Base-by-base conservation (phyloP, 2,797 vertebrate genomes). In the Podarcis siculus region DNA sequence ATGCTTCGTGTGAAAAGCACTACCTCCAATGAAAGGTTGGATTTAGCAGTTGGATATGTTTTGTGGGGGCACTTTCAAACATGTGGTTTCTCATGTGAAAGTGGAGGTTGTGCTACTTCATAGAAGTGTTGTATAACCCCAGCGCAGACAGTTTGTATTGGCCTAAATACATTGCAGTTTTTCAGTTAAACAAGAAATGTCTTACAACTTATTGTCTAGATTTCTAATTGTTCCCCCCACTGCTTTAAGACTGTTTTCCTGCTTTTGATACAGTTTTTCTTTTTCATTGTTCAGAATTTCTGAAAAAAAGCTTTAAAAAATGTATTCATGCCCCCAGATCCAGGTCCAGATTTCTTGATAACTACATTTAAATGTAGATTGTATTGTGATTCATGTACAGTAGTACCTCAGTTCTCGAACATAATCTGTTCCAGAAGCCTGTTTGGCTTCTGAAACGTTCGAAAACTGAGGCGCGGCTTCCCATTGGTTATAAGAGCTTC, bases 181-280 rank as follows among this genome's bases (percentile, higher is more conserved):
- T 72, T 55, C 35, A 66, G 1, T 64, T 66, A 32, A 23, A 37
- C 58, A 39, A 64, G 79, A 12, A 66, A 39, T 64, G 9, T 17
- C 25, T 78, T 13, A 2, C 3, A 66, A 85, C 12, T n/a, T 42
- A 17, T 77, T 64, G 73, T 23, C 10, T 77, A 23, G 30, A 32
- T 32, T 67, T 90, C 39, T 90, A 87, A 0, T 89, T 88, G 90
- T 89, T 91, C 91, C 88, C 92, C 67, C 86, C 64, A 37, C 85
- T 93, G 88, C 86, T 93, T 93, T 95, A 90, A 95, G 91, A 92
- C 91, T 89, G 89, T 55, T 55, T 55, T 55, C 15, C 49, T 55
- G 49, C 49, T 55, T 55, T 55, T 55, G 49, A 55, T 55, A 55
- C 13, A 4, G 3, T 67, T 78, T 67, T 39, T 45, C 10, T 49